Evolutionary conservation across 2,113 vertebrate species (phyloP).

Genomic region (Camelus bactrianus): DNA sequence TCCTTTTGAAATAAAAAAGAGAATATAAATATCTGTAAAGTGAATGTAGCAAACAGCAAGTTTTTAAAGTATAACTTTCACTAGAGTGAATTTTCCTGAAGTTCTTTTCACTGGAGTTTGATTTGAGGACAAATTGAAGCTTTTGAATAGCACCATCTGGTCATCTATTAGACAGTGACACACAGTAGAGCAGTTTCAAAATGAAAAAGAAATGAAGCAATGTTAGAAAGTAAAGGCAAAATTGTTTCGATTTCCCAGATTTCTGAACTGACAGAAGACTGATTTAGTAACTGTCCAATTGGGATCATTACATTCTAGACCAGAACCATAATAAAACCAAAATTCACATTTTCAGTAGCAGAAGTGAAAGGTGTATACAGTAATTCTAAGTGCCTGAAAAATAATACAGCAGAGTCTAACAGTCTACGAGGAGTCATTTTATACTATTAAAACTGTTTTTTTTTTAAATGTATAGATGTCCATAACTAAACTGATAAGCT

Average conservation of each 20-base stretch:
- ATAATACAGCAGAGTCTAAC: neutral
- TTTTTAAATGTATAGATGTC: neutral
- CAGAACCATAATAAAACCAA: constrained; percentile 24
- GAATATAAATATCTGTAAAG: neutral
- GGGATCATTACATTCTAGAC: neutral
- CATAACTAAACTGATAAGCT: constrained; percentile 12
- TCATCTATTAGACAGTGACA: constrained; percentile 58
- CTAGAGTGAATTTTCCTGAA: neutral
- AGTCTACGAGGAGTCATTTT: neutral
- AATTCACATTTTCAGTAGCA: neutral
- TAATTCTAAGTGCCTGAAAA: constrained; percentile 30
- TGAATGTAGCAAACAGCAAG: neutral
- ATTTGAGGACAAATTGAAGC: constrained; percentile 67
- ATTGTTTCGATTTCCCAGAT: constrained; percentile 68
- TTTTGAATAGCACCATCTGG: constrained; percentile 53
- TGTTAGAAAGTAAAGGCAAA: constrained; percentile 40
- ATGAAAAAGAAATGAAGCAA: constrained; percentile 64
- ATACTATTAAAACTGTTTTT: neutral
- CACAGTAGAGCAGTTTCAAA: constrained; percentile 65
- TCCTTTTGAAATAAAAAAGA: neutral
- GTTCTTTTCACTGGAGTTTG: constrained; percentile 54
- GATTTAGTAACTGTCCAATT: constrained; percentile 8
- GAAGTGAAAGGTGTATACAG: neutral
- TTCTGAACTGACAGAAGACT: constrained; percentile 62
- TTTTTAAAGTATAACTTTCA: constrained; percentile 30